Conservation (phyloP, 2,888 invertebrate species). For the Lepidocyrtinus sp. region DNA sequence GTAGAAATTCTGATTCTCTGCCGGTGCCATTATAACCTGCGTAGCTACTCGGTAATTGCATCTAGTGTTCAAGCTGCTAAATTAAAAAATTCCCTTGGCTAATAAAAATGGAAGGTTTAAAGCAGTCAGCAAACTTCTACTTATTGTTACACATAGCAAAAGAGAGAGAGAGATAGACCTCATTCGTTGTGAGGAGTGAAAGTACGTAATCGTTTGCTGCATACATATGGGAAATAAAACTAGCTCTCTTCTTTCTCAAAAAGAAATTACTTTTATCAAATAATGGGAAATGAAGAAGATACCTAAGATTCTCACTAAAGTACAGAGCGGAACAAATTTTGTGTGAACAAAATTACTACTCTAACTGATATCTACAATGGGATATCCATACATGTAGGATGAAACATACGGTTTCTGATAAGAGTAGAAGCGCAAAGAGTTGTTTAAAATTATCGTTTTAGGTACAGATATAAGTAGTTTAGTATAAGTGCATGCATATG, state of each 20-base stretch:
- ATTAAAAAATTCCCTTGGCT: slow-evolving; percentile 55
- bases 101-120: slow-evolving; percentile 24
- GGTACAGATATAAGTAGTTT: too few relatives aligned
- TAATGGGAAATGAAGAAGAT: slow-evolving; percentile 53
- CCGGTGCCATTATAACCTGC: not conserved
- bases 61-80: slow-evolving; percentile 55
- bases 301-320: slow-evolving; percentile 46
- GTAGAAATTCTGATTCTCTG: not conserved
- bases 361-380: slow-evolving; percentile 3
- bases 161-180: too few relatives aligned
- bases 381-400: too few relatives aligned
- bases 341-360: slow-evolving; percentile 47
- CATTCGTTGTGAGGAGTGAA: too few relatives aligned
- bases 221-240: not conserved
- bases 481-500: too few relatives aligned
- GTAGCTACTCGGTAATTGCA: slow-evolving; percentile 42
- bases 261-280: slow-evolving; percentile 64
- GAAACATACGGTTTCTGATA: too few relatives aligned
- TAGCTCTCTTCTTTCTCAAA: slow-evolving; percentile 14
- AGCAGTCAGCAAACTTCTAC: too few relatives aligned
- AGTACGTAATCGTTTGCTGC: too few relatives aligned
- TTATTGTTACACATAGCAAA: too few relatives aligned
- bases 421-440: too few relatives aligned
- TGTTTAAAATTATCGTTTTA: too few relatives aligned
- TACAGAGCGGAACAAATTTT: slow-evolving; percentile 44